Evolutionary conservation across 1,140 invertebrate genomes (phyloP).

Genomic region (Hylaeus anthracinus): DNA sequence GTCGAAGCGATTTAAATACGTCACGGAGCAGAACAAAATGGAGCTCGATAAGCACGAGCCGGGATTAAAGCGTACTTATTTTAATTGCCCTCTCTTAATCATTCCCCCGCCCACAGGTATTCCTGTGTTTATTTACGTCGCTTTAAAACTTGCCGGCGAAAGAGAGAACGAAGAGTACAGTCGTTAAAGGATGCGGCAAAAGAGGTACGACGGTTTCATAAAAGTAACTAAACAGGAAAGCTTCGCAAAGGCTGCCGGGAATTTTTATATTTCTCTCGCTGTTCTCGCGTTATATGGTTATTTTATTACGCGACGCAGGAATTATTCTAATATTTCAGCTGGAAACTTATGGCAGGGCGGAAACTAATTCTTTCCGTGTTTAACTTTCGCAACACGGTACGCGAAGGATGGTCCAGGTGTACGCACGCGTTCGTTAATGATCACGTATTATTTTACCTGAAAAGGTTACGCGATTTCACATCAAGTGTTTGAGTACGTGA

Average conservation of each 20-base stretch:
- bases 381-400: neutral
- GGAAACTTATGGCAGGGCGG: neutral
- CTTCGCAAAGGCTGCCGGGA: neutral
- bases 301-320: neutral
- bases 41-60: neutral
- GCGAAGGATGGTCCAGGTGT: neutral
- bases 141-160: neutral
- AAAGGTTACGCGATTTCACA: neutral
- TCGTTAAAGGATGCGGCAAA: neutral
- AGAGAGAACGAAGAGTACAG: conserved; percentile 1
- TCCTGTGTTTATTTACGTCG: neutral
- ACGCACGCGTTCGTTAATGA: neutral
- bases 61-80: conserved; percentile 1
- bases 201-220: neutral
- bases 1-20: neutral
- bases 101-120: neutral
- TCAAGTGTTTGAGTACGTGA: neutral
- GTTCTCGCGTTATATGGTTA: neutral
- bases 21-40: neutral
- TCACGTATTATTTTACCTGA: neutral
- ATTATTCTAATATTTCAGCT: neutral
- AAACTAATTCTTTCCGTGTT: neutral
- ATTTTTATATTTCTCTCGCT: neutral
- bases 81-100: conserved; percentile 25
- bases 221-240: neutral